Conservation (phyloP, 2,797 vertebrate genomes). For the Lepus oiostolus region DNA sequence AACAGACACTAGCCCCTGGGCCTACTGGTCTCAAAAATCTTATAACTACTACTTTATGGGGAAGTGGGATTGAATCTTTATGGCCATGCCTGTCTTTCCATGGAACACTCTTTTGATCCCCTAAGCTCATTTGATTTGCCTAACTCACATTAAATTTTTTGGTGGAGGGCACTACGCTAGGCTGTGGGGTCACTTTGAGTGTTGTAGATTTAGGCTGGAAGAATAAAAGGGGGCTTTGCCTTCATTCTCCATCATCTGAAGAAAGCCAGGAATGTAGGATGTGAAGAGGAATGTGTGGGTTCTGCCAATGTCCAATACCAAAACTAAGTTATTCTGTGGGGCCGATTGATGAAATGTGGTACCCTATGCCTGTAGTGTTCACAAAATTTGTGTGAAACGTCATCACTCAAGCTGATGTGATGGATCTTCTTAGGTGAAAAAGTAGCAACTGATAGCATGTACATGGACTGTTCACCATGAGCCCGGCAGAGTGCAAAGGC, state of each 20-base stretch:
- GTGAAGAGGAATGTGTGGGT: not conserved
- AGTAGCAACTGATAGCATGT: not conserved
- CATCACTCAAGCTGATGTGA: not conserved
- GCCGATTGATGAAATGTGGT: not conserved
- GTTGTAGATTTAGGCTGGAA: not conserved
- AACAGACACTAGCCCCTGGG: not conserved
- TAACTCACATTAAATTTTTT: not conserved
- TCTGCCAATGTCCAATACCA: not conserved
- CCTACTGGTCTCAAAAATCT: not conserved
- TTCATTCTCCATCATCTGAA: constrained; percentile 22
- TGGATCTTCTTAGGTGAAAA: not conserved
- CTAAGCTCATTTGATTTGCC: not conserved
- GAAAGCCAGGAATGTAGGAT: not conserved
- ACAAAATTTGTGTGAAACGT: not conserved
- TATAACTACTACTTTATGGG: not conserved
- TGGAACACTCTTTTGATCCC: not conserved
- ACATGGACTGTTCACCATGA: not conserved
- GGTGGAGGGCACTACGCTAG: not conserved
- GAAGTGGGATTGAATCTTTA: not conserved
- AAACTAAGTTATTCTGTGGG: not conserved
- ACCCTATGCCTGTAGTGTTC: not conserved
- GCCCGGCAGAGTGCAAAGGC: not conserved
- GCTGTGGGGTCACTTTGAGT: not conserved
- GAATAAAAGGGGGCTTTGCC: not conserved
- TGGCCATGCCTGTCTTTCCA: constrained; percentile 12